Evolutionary conservation across 2,113 vertebrate genomes (phyloP).

Genomic region (Bothrops jararaca): DNA sequence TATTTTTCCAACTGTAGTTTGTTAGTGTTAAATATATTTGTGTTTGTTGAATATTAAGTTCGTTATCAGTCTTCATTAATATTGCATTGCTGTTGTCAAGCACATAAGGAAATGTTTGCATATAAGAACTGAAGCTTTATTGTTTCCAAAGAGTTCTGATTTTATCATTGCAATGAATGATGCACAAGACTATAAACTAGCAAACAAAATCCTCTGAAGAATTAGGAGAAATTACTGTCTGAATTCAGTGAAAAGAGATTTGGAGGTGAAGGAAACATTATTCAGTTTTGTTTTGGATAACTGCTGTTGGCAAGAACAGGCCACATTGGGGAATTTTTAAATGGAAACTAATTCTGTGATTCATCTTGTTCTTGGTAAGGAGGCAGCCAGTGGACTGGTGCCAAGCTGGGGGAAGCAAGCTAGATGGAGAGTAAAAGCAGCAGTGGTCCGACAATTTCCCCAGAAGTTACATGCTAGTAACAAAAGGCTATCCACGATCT

Average conservation of each 20-base stretch:
- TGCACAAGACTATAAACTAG: not conserved
- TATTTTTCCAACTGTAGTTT: not conserved
- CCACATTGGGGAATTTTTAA: not conserved
- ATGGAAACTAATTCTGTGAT: not conserved
- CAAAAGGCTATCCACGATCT: not conserved
- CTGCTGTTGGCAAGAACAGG: not conserved
- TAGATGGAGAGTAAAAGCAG: not conserved
- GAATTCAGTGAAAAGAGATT: not conserved
- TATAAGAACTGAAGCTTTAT: not conserved
- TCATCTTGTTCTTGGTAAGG: not conserved
- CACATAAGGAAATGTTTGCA: not conserved
- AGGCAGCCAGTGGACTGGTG: not conserved
- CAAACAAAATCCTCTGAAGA: not conserved
- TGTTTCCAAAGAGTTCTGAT: not conserved
- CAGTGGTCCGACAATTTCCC: not conserved
- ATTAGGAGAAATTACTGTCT: not conserved
- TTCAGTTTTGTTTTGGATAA: not conserved
- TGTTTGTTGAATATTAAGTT: not conserved
- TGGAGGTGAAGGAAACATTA: not conserved
- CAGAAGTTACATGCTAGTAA: not conserved
- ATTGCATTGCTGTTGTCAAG: conserved; percentile 17
- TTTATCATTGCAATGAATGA: not conserved
- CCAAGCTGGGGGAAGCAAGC: not conserved
- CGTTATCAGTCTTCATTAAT: not conserved
- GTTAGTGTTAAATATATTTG: not conserved